phyloP scores from a whole-genome alignment of 2,113 vertebrate genomes.

The Plecturocebus donacophilus region DNA sequence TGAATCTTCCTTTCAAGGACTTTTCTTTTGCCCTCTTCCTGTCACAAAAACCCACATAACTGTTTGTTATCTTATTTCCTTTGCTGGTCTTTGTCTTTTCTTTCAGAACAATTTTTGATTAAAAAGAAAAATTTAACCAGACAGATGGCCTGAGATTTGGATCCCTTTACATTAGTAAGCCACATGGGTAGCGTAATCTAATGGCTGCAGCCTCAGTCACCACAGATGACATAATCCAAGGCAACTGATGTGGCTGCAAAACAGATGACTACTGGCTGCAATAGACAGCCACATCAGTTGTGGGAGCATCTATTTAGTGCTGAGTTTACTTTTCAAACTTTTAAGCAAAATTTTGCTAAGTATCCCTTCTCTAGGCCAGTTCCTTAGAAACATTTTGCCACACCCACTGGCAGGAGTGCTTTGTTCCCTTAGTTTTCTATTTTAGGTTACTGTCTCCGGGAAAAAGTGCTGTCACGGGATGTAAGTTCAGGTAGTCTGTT shows the following conservation, averaged over 20 bases:
- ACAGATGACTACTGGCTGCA: no score
- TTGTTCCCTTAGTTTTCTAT: background rate
- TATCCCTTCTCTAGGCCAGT: background rate
- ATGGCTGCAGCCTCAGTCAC: background rate
- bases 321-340: background rate
- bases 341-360: background rate
- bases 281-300: background rate
- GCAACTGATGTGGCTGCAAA: no score
- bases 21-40: constrained; percentile 49
- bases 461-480: background rate
- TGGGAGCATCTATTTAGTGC: background rate
- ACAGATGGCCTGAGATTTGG: background rate
- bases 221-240: background rate
- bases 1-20: constrained; percentile 39
- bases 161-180: background rate
- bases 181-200: background rate
- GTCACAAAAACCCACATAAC: constrained; percentile 27
- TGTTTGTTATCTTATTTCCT: constrained; percentile 73
- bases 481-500: background rate
- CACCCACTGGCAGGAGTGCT: background rate
- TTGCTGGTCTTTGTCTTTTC: constrained; percentile 38
- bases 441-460: background rate
- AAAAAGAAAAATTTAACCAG: background rate
- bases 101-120: constrained; percentile 12
- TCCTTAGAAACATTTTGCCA: background rate